A percentile compares a stretch with the other conserved stretches of the same genome.
Conservation (phyloP, 2,113 vertebrate genomes). For the Petaurus breviceps region DNA sequence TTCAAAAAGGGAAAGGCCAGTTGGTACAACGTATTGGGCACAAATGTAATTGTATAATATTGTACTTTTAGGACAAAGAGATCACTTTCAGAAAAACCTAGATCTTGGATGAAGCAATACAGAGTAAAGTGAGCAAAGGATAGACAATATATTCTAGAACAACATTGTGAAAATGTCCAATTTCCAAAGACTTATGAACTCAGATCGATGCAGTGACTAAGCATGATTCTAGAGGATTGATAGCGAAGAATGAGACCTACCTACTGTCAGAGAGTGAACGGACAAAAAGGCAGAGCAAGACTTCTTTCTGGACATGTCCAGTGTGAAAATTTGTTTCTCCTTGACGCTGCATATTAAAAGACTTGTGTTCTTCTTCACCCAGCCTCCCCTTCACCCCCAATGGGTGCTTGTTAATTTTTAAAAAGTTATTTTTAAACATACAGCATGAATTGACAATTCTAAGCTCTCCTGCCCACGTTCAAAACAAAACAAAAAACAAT, state of each 20-base stretch:
- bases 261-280: not conserved
- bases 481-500: not conserved
- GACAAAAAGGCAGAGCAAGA: not conserved
- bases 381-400: no score
- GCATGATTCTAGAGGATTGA: not conserved
- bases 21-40: not conserved
- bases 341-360: not conserved
- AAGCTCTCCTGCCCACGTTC: not conserved
- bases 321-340: not conserved
- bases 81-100: no score
- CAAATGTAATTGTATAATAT: not conserved
- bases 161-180: not conserved
- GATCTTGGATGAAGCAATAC: not conserved
- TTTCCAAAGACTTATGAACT: not conserved
- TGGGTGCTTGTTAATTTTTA: not conserved
- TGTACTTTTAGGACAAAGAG: not conserved
- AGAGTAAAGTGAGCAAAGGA: not conserved
- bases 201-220: not conserved
- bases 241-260: not conserved
- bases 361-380: not conserved
- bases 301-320: not conserved
- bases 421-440: not conserved
- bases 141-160: not conserved
- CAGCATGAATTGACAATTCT: not conserved
- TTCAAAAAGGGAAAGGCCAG: not conserved